These are phyloP conservation scores for Palythoa grandis DNA, from an alignment of 92 coral and sea anemone species.

Conservation along the genomic window DNA sequence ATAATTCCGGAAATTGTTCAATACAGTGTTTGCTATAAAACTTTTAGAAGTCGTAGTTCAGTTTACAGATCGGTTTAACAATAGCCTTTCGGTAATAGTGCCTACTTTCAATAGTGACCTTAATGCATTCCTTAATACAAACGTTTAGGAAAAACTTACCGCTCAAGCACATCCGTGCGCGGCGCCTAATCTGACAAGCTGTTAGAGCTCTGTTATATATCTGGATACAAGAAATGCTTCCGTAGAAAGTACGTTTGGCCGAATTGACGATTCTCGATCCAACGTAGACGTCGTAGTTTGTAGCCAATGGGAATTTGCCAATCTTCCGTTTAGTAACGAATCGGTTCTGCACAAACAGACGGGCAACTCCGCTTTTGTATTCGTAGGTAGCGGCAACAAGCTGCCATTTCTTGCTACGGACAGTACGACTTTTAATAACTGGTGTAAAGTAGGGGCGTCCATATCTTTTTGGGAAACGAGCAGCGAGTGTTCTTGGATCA, in stretches of 20 bases:
- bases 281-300: slow-evolving; percentile 4
- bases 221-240: slow-evolving; percentile 32
- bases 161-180: slow-evolving; percentile 20
- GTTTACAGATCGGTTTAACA: no score
- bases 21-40: no score
- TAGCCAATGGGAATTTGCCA: slow-evolving; percentile 26
- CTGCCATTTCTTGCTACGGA: slow-evolving; percentile 27
- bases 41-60: no score
- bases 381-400: slow-evolving; percentile 30
- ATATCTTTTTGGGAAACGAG: slow-evolving; percentile 63
- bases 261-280: not conserved
- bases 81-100: no score
- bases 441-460: slow-evolving; percentile 37
- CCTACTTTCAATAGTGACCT: no score
- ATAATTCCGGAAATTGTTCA: no score
- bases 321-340: not conserved
- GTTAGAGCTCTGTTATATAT: slow-evolving; percentile 27
- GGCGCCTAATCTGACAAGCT: slow-evolving; percentile 25
- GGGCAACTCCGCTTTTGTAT: slow-evolving; percentile 13
- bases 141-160: slow-evolving; percentile 1
- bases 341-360: slow-evolving; percentile 24
- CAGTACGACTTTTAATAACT: slow-evolving; percentile 26
- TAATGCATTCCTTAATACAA: no score
- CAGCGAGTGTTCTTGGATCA: slow-evolving; percentile 60
- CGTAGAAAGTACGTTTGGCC: slow-evolving; percentile 23